These are phyloP conservation scores for Bactericera cockerelli DNA, from an alignment of 1,140 invertebrate genomes.

Conservation along the genomic window DNA sequence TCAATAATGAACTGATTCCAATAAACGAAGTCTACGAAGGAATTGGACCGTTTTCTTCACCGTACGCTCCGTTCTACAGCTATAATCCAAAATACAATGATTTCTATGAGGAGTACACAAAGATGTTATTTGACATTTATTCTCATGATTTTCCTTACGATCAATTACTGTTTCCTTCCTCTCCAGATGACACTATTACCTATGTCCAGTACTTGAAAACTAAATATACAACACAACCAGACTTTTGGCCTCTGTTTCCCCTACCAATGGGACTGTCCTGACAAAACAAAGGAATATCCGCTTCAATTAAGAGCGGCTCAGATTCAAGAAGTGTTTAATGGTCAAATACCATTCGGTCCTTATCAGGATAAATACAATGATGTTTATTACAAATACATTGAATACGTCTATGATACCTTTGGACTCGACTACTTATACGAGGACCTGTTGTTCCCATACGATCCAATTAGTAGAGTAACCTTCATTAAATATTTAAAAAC, in stretches of 20 bases:
- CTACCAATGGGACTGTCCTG: not conserved
- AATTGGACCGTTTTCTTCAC: not conserved
- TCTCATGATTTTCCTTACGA: not conserved
- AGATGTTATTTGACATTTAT: not conserved
- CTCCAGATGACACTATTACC: not conserved
- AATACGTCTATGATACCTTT: not conserved
- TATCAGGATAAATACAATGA: slow-evolving; percentile 4
- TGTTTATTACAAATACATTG: not conserved
- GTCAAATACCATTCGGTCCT: not conserved
- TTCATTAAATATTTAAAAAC: not conserved
- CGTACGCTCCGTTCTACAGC: not conserved
- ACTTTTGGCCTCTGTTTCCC: slow-evolving; percentile 6
- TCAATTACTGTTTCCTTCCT: not conserved
- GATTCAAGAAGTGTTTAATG: not conserved
- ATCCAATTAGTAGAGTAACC: not conserved
- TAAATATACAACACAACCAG: not conserved
- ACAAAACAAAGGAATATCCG: not conserved
- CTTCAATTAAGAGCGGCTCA: not conserved
- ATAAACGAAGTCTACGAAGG: not conserved
- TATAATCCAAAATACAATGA: not conserved
- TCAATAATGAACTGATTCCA: not conserved
- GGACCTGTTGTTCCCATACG: not conserved
- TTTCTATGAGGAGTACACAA: not conserved
- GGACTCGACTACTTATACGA: not conserved
- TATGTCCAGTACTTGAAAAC: slow-evolving; percentile 1